A percentile compares a stretch with the other conserved stretches of the same genome.
Conservation (phyloP, 2,797 vertebrate genomes). For the Scomberomorus guttatus region DNA sequence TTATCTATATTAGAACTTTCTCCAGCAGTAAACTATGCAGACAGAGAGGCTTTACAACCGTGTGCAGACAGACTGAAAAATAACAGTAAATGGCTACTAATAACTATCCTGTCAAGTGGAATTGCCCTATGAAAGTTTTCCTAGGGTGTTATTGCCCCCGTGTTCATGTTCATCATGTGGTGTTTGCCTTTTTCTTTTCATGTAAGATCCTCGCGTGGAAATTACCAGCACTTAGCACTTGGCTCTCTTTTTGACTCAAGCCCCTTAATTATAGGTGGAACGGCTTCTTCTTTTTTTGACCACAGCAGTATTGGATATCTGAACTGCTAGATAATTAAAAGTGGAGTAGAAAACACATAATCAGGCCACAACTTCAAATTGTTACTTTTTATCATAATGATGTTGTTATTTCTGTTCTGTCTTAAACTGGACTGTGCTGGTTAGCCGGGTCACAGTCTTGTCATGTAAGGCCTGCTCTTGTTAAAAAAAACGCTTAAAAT, state of each 20-base stretch:
- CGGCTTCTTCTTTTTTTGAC: constrained; percentile 76
- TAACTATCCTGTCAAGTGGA: constrained; percentile 67
- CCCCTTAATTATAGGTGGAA: constrained; percentile 78
- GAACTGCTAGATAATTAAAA: constrained; percentile 75
- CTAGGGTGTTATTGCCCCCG: constrained; percentile 57
- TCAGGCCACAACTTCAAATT: no score
- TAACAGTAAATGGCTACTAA: constrained; percentile 70
- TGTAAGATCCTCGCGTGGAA: constrained; percentile 56
- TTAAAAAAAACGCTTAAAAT: constrained; percentile 32
- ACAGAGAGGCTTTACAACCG: constrained; percentile 49
- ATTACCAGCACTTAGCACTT: constrained; percentile 74
- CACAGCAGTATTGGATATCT: constrained; percentile 68
- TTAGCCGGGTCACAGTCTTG: constrained; percentile 8
- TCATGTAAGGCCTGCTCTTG: constrained; percentile 27
- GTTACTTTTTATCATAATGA: not conserved
- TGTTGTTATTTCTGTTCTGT: constrained; percentile 8
- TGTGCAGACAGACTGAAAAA: constrained; percentile 54
- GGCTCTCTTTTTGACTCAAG: constrained; percentile 70
- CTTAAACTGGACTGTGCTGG: constrained; percentile 16
- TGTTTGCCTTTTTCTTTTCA: constrained; percentile 63
- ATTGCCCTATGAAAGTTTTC: constrained; percentile 70
- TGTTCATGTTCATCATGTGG: constrained; percentile 60
- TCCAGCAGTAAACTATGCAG: constrained; percentile 30
- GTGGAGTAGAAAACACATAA: constrained; percentile 50
- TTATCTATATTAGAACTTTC: constrained; percentile 25